Evolutionary conservation across 2,113 vertebrate genomes (phyloP), one percentile per base, ranked within the genome.

Genomic region (Sialia sialis): DNA sequence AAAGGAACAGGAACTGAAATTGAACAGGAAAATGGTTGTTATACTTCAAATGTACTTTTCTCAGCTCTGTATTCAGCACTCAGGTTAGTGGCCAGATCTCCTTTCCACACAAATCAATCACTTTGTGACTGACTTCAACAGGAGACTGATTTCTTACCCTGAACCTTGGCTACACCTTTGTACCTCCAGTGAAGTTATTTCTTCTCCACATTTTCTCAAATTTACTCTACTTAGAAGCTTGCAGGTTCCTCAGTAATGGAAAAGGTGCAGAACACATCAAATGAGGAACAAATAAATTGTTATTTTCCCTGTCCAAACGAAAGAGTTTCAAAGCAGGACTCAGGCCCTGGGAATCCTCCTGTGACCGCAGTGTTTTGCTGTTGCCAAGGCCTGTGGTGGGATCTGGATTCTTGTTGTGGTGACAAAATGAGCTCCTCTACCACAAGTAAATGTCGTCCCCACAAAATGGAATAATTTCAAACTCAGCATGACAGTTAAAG

Each of bases 401-500:
- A 30, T n/a, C 68, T 39, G 68, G 67, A 17, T 64, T 77, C 64
- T 81, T 84, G 6, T 78, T 84, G 64, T 84, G 72, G 89, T 72
- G 87, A 88, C 10, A 4, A 56, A 91, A 21, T 38, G 89, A 58
- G 74, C 93, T 89, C 87, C 73, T 89, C 27, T 52, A 77, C 82
- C 91, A 63, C 72, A 89, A 82, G 77, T 80, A 96, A 93, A 84
- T 62, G 84, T 64, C 27, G 1, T 56, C 34, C 52, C 56, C 73
- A 55, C 67, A 54, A 93, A 93, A 93, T 36, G 55, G 80, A 95
- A 49, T 84, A 7, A 90, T 95, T 88, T 59, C 70, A 80, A 95
- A 84, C 81, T 89, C 93, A 58, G 92, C 66, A 16, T 68, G 84
- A 43, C 27, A 54, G 69, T 56, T 89, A 87, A 60, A 89, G 69